Percentiles rank a stretch among this genome's conserved stretches.
These are phyloP conservation scores for Ceraclea dissimilis DNA, from an alignment of 2,888 invertebrate species.

Conservation along the genomic window DNA sequence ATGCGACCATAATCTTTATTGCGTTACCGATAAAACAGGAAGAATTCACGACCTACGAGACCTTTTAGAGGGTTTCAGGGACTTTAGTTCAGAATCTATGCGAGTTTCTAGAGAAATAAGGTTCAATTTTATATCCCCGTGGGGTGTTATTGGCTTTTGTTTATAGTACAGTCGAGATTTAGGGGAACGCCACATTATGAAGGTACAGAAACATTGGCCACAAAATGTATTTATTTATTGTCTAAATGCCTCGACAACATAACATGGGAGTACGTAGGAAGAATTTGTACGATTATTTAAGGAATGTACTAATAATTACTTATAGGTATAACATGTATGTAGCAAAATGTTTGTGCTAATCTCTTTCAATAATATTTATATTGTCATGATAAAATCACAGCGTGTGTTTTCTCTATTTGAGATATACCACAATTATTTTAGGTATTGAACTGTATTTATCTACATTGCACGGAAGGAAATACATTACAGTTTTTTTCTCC, in stretches of 20 bases:
- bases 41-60: not conserved
- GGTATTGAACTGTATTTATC: too few relatives aligned
- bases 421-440: too few relatives aligned
- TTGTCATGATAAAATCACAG: too few relatives aligned
- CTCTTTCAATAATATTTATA: too few relatives aligned
- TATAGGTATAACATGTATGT: too few relatives aligned
- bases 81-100: not conserved
- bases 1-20: not conserved
- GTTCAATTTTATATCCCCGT: slow-evolving; percentile 24
- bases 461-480: too few relatives aligned
- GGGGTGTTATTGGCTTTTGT: slow-evolving; percentile 24
- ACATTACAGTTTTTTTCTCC: too few relatives aligned
- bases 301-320: too few relatives aligned
- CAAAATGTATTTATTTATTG: slow-evolving; percentile 5
- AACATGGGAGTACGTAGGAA: too few relatives aligned
- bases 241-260: not conserved
- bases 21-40: not conserved
- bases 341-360: too few relatives aligned
- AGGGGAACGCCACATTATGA: slow-evolving; percentile 6
- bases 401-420: too few relatives aligned
- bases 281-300: too few relatives aligned
- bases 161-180: slow-evolving; percentile 22
- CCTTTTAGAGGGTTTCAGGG: not conserved
- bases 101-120: slow-evolving; percentile 7
- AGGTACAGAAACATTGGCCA: slow-evolving; percentile 1